Base-by-base conservation (phyloP, 1,140 invertebrate genomes). In the Latrodectus geometricus region DNA sequence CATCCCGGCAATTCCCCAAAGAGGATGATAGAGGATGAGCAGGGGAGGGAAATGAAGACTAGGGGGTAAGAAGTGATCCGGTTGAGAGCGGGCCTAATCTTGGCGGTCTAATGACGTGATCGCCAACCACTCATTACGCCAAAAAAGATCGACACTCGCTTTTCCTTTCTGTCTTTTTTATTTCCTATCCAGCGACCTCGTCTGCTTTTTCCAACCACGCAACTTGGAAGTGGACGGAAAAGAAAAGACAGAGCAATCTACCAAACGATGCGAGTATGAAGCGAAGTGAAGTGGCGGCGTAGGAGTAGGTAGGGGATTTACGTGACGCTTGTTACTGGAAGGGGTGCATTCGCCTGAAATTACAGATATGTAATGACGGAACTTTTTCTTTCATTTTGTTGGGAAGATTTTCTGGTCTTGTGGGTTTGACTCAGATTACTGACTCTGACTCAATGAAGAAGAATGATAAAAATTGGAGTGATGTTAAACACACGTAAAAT, bases 21-120 rank as follows among this genome's bases (percentile, higher is more conserved):
- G 68, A 80, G 78, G 66, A 70, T 80, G 78, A 52, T 75, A 17
- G 5, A 52, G 50, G 78, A 61, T 20, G 66, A 54, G 23, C n/a
- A 17, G n/a, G 5, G 78, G 68, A 23, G 66, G 61, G 56, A 48
- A 66, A n/a, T 5, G 11, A 56, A 15, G 54, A n/a, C 74, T 76
- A 56, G 54, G 54, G 11, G 17, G 11, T 14, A 61, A 61, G 70
- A 73, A 49, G 23, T 49, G 23, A 73, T 48, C 48, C 48, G 12
- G 14, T n/a, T 14, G 11, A 73, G 48, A 73, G 70, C 50, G 35
- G 50, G 48, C 48, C 35, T 80, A 80, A 80, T 80, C 78, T 73
- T 82, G 69, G 80, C 68, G 70, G 80, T 73, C 80, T 82, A 82
- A 82, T 82, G 80, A 82, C 68, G 80, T 69, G 52, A 82, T 82